phyloP scores from a whole-genome alignment of 2,888 invertebrate genomes.

The Mylabris sibirica region DNA sequence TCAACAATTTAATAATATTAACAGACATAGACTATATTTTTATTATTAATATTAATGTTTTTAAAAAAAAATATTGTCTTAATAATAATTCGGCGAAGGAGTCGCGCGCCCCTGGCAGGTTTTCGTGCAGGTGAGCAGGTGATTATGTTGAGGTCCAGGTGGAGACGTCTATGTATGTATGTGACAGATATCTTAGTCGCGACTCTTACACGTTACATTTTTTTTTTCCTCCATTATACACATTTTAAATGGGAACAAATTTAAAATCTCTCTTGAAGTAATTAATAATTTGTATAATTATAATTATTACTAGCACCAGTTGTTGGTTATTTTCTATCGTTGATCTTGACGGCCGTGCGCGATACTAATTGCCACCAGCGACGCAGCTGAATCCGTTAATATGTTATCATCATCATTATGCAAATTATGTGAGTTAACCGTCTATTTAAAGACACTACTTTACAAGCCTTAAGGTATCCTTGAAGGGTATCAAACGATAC shows the following conservation, averaged over 20 bases:
- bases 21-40: background rate
- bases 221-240: background rate
- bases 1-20: background rate
- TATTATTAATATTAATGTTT: background rate
- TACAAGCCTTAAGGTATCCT: conserved; percentile 44
- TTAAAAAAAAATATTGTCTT: background rate
- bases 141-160: conserved; percentile 40
- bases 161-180: conserved; percentile 31
- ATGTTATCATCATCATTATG: conserved; percentile 61
- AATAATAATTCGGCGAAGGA: conserved; percentile 5
- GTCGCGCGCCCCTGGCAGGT: conserved; percentile 2
- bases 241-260: background rate
- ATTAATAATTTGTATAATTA: conserved; percentile 1
- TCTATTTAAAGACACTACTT: conserved; percentile 35
- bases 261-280: background rate
- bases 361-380: conserved; percentile 56
- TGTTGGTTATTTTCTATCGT: conserved; percentile 36
- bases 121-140: conserved; percentile 33
- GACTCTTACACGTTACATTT: conserved; percentile 42
- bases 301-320: conserved; percentile 17
- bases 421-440: conserved; percentile 52
- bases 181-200: conserved; percentile 49
- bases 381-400: conserved; percentile 59
- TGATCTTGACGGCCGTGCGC: conserved; percentile 49
- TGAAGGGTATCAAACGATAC: conserved; percentile 4